phyloP scores from a whole-genome alignment of 2,797 vertebrate genomes.

The Megalops cyprinoides region DNA sequence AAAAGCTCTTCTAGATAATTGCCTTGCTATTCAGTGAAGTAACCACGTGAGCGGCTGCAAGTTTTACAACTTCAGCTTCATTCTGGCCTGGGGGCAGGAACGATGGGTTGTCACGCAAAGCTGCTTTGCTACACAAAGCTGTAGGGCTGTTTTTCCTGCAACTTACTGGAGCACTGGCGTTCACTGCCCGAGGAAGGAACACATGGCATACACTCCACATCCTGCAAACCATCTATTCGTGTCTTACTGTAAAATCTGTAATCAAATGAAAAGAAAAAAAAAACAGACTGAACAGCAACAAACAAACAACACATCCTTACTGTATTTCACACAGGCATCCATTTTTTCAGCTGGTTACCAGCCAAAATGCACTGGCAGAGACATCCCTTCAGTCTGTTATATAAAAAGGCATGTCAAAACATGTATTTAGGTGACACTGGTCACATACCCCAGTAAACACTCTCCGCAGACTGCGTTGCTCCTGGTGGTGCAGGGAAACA shows the following conservation, averaged over 20 bases:
- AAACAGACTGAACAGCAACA: constrained; percentile 1
- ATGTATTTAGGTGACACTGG: not conserved
- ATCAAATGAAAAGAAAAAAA: constrained; percentile 22
- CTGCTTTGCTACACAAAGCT: not conserved
- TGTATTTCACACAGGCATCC: not conserved
- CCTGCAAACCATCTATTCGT: constrained; percentile 75
- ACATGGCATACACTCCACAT: constrained; percentile 80
- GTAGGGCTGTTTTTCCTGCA: constrained; percentile 8
- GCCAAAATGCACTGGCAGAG: not conserved
- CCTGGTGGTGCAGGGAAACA: constrained; percentile 65
- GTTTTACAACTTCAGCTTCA: not conserved
- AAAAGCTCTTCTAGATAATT: not conserved
- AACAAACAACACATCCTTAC: not conserved
- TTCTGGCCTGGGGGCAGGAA: too few relatives aligned
- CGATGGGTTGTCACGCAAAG: not conserved
- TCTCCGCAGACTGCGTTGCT: constrained; percentile 70
- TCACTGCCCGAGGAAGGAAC: constrained; percentile 64
- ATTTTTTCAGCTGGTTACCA: not conserved
- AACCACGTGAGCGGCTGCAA: not conserved
- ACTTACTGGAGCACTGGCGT: constrained; percentile 67
- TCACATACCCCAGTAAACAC: constrained; percentile 69
- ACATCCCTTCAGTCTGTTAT: not conserved
- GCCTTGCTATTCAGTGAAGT: not conserved
- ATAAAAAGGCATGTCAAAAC: not conserved
- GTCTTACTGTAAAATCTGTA: constrained; percentile 79